A percentile compares a stretch with the other conserved stretches of the same genome.
These are phyloP conservation scores for Dromas ardeola DNA, from an alignment of 2,113 vertebrate genomes.

Conservation along the genomic window DNA sequence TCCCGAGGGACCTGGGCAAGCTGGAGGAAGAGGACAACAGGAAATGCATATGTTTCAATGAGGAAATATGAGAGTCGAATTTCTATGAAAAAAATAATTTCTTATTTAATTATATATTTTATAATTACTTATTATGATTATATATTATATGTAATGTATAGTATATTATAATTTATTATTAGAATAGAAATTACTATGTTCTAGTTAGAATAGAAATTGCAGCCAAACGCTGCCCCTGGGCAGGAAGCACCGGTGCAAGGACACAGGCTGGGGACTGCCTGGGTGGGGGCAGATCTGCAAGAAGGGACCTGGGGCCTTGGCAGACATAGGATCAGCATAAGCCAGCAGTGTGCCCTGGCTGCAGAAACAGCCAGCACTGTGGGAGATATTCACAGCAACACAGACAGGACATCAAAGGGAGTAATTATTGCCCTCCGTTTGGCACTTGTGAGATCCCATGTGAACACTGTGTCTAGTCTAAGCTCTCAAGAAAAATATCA, in stretches of 20 bases:
- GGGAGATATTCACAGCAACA: background rate
- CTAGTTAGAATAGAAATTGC: background rate
- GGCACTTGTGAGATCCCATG: background rate
- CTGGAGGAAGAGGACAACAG: background rate
- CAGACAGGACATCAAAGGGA: background rate
- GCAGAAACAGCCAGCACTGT: background rate
- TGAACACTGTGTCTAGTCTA: background rate
- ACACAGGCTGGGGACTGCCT: background rate
- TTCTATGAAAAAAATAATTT: background rate
- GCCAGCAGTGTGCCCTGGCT: background rate
- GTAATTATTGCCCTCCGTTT: background rate
- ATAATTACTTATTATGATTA: background rate
- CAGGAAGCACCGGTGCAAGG: background rate
- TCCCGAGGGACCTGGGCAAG: background rate
- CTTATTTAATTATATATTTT: background rate
- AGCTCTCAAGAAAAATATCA: background rate
- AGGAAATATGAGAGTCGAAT: background rate
- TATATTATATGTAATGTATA: background rate
- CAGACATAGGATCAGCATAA: background rate
- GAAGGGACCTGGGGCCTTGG: background rate
- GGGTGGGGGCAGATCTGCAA: background rate
- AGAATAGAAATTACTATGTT: background rate
- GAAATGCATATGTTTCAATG: background rate
- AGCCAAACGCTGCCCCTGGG: rapidly evolving
- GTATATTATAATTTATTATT: background rate